Evolutionary conservation across 2,888 invertebrate species (phyloP).

Genomic region (Oegoconia quadripuncta): DNA sequence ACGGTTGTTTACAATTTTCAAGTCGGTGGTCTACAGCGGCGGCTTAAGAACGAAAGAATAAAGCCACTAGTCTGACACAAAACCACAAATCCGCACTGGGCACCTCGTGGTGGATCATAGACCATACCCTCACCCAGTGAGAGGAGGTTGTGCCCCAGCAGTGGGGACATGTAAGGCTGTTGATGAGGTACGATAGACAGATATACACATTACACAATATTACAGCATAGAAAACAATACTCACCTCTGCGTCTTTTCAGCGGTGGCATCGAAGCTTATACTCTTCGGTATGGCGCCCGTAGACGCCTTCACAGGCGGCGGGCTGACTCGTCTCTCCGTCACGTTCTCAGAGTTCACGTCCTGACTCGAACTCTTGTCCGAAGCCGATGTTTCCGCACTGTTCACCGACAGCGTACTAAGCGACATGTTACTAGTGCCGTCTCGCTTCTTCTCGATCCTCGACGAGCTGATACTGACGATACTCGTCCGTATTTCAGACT

Average conservation of each 20-base stretch:
- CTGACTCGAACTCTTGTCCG: slow-evolving; percentile 70
- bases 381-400: slow-evolving; percentile 61
- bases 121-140: too few species aligned
- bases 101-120: too few species aligned
- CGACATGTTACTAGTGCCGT: slow-evolving; percentile 51
- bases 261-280: slow-evolving; percentile 94
- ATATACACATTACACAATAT: not conserved
- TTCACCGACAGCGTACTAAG: slow-evolving; percentile 68
- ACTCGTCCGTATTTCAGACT: slow-evolving; percentile 64
- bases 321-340: slow-evolving; percentile 62
- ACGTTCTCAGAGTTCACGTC: slow-evolving; percentile 70
- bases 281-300: slow-evolving; percentile 95
- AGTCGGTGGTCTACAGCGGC: too few species aligned
- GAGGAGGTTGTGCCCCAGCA: too few species aligned
- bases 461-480: slow-evolving; percentile 69
- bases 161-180: too few species aligned
- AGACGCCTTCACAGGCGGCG: slow-evolving; percentile 57
- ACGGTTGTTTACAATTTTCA: too few species aligned
- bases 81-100: too few species aligned
- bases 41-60: too few species aligned
- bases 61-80: too few species aligned
- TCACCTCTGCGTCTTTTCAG: slow-evolving; percentile 86
- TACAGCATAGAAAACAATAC: slow-evolving; percentile 1
- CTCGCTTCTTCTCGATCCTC: slow-evolving; percentile 56
- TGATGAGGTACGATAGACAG: too few species aligned